Base-by-base conservation (phyloP, 2,888 invertebrate species). In the Clanis bilineata region DNA sequence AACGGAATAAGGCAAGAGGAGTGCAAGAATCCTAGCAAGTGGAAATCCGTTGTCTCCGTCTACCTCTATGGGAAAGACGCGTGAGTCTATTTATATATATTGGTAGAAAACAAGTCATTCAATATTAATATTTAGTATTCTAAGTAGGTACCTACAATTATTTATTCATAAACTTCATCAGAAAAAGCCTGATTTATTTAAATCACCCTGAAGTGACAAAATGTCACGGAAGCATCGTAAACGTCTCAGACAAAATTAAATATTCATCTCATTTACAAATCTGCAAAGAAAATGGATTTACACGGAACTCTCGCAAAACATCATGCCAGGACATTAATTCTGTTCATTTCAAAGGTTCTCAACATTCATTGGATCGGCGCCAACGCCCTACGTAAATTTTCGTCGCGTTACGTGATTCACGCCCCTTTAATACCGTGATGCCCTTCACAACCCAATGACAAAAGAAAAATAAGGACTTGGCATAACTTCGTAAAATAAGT, bases 211-310 rank as follows among this genome's bases (percentile, higher is more conserved):
- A 51, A 51, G 32, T 51, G 51, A 51, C 51, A 18, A 51, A n/a
- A 51, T 51, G 51, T 51, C 51, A 28, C 32, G 51, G 32, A 51
- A 51, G 51, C 51, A 32, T 51, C 51, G 51, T 51, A 51, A 51
- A 51, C 51, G 51, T 51, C 51, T 51, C 51, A 32, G 51, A 57
- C 43, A 28, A 28, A 57, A 57, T 43, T 57, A 23, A 57, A 57
- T 57, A 43, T 57, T 57, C 56, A 28, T 51, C 28, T 51, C 51
- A 51, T 57, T 57, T 43, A 43, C 56, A 56, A 32, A 43, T 56
- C 18, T 22, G 41, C 56, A 57, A 57, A 57, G 56, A 25, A 57
- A 57, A 57, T 41, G 56, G 28, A 28, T 28, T 41, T 25, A 23
- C 56, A 25, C 56, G 22, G 41, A 21, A 57, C 28, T 25, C 25